Evolutionary conservation across 2,113 vertebrate genomes (phyloP).

Genomic region (Carassius auratus): DNA sequence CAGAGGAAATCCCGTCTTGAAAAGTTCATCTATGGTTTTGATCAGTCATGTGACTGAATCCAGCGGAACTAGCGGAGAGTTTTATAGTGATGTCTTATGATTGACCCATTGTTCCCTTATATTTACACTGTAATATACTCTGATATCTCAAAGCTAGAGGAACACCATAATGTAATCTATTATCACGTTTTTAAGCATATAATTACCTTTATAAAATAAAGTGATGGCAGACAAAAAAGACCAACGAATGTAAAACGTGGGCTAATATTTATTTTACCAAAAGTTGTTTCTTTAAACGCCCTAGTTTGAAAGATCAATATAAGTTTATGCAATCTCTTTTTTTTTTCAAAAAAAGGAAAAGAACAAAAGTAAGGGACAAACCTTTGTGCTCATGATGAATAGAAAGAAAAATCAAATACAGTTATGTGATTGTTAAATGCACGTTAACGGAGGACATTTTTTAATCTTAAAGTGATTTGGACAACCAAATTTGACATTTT

Average conservation of each 20-base stretch:
- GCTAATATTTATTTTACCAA: neutral
- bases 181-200: neutral
- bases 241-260: neutral
- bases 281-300: neutral
- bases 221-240: neutral
- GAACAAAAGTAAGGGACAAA: neutral
- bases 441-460: no score
- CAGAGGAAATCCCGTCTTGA: conserved; percentile 52
- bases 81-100: neutral
- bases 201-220: neutral
- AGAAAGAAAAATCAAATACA: neutral
- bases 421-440: no score
- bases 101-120: conserved; percentile 9
- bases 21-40: conserved; percentile 45
- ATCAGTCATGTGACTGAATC: conserved; percentile 58
- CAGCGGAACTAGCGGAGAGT: conserved; percentile 50
- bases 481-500: no score
- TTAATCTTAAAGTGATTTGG: neutral
- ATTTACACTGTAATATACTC: neutral
- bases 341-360: neutral
- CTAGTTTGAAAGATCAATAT: neutral
- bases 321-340: neutral
- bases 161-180: neutral
- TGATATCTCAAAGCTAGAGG: neutral
- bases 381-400: neutral